A percentile compares a stretch with the other conserved stretches of the same genome.
phyloP scores from a whole-genome alignment of 2,888 invertebrate genomes.

The Dioctria rufipes region DNA sequence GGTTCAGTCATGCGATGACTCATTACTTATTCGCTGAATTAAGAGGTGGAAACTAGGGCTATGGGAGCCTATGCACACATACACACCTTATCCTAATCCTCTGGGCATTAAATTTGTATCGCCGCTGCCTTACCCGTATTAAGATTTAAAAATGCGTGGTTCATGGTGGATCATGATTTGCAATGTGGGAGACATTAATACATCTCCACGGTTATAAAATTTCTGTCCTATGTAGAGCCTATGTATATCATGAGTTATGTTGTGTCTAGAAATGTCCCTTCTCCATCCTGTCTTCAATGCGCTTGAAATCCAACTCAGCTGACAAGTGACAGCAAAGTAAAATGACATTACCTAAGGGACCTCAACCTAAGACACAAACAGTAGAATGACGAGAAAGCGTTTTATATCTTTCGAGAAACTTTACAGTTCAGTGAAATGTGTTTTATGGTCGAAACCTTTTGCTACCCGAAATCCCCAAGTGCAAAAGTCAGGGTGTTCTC shows the following conservation, averaged over 20 bases:
- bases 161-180: not conserved
- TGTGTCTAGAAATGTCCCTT: not conserved
- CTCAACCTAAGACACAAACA: not conserved
- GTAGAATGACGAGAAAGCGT: not conserved
- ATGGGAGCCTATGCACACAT: not conserved
- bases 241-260: not conserved
- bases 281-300: not conserved
- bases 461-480: not conserved
- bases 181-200: not conserved
- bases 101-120: not conserved
- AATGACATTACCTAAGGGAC: slow-evolving; percentile 3
- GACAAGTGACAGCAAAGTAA: not conserved
- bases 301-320: not conserved
- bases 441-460: slow-evolving; percentile 33
- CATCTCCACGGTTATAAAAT: not conserved
- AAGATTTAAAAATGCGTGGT: slow-evolving; percentile 3
- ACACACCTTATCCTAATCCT: not conserved
- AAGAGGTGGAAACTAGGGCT: not conserved
- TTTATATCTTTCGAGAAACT: slow-evolving; percentile 37
- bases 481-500: not conserved
- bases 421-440: slow-evolving; percentile 28
- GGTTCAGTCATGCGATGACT: not conserved
- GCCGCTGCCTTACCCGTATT: not conserved
- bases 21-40: slow-evolving; percentile 1
- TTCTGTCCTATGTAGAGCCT: not conserved